Percentiles rank a stretch among this genome's conserved stretches.
These are phyloP conservation scores for Ibycter americanus DNA, from an alignment of 2,797 vertebrate genomes.

Conservation along the genomic window DNA sequence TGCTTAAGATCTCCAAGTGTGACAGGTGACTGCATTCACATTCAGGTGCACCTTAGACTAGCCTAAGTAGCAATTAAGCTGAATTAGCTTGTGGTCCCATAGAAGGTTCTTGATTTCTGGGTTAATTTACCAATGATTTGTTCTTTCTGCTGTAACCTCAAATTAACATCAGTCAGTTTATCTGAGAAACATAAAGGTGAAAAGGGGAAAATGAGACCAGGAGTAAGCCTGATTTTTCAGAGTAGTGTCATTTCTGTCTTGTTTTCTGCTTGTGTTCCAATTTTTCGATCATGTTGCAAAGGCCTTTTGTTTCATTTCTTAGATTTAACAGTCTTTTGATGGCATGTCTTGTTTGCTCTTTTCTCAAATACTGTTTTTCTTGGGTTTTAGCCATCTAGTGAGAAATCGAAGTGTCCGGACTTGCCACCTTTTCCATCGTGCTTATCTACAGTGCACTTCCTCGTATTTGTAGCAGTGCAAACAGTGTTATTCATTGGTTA, in stretches of 20 bases:
- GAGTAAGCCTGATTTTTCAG: not conserved
- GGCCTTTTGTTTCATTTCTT: not conserved
- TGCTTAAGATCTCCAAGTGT: not conserved
- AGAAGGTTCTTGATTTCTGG: not conserved
- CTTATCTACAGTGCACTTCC: constrained; percentile 89
- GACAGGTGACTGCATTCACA: not conserved
- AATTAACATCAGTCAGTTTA: not conserved
- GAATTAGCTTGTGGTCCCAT: not conserved
- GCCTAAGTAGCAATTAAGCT: not conserved
- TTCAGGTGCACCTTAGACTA: not conserved
- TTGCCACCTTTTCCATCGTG: constrained; percentile 87
- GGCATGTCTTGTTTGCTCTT: not conserved
- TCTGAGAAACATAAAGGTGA: not conserved
- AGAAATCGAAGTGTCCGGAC: constrained; percentile 91
- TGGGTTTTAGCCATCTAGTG: constrained; percentile 75
- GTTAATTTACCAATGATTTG: not conserved
- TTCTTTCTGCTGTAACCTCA: not conserved
- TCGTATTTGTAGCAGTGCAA: constrained; percentile 87
- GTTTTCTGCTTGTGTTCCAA: not conserved
- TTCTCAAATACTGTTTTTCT: not conserved
- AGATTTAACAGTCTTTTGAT: not conserved
- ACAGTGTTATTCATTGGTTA: constrained; percentile 92
- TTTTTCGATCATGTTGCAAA: not conserved
- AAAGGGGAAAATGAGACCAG: not conserved
- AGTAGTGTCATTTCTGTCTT: not conserved